Evolutionary conservation across 2,797 vertebrate species (phyloP).

Genomic region (Mormyrops boulengeri): DNA sequence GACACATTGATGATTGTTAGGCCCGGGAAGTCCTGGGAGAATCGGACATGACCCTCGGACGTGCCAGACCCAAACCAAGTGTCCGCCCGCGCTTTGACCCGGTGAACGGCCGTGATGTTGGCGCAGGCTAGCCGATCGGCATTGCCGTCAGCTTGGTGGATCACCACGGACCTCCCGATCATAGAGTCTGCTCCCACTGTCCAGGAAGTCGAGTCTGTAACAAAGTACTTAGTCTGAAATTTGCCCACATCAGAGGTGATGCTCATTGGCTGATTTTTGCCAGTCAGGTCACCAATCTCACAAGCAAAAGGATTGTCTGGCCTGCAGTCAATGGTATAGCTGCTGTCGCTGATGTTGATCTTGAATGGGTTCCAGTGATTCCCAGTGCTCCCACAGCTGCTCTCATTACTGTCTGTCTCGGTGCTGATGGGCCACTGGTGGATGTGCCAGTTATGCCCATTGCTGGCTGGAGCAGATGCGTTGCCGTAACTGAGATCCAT

Average conservation of each 20-base stretch:
- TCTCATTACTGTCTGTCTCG: conserved; percentile 52
- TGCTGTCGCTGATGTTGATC: conserved; percentile 38
- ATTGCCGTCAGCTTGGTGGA: conserved; percentile 49
- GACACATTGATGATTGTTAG: conserved; percentile 53
- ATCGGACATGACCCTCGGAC: conserved; percentile 44
- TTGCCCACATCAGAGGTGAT: conserved; percentile 33
- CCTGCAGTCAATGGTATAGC: conserved; percentile 54
- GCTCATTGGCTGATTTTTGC: conserved; percentile 52
- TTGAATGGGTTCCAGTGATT: conserved; percentile 67
- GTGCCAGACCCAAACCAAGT: conserved; percentile 53
- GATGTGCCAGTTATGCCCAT: conserved; percentile 67
- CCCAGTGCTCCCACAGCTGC: conserved; percentile 51
- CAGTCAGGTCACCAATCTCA: conserved; percentile 63
- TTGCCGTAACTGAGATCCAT: conserved; percentile 56
- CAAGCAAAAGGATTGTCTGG: conserved; percentile 56
- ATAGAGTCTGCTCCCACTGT: conserved; percentile 40
- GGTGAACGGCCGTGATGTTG: conserved; percentile 57
- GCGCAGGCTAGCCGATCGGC: conserved; percentile 61
- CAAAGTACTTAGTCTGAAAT: conserved; percentile 54
- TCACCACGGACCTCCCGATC: conserved; percentile 63
- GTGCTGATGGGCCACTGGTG: conserved; percentile 63
- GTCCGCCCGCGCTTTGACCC: conserved; percentile 38
- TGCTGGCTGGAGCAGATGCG: conserved; percentile 38
- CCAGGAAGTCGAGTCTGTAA: conserved; percentile 67
- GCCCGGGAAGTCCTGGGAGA: conserved; percentile 54